phyloP scores from a whole-genome alignment of 2,797 vertebrate genomes.

The Discoglossus pictus region DNA sequence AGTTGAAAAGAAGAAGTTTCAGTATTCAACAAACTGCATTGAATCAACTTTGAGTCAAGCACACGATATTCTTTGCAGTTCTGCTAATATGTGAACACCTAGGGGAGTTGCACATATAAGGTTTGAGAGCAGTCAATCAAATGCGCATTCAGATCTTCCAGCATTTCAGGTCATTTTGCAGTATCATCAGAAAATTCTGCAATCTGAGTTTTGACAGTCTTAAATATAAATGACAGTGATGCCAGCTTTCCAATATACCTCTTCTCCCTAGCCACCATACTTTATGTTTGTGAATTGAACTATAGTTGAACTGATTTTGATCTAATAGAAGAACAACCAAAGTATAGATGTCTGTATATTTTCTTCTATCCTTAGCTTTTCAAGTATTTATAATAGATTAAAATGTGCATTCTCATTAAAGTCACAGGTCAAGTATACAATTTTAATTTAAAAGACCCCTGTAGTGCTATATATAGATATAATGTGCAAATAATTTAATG shows the following conservation, averaged over 20 bases:
- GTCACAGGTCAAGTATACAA: too few species aligned
- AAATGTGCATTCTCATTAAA: too few species aligned
- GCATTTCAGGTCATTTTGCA: slow-evolving; percentile 37
- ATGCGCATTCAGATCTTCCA: slow-evolving; percentile 33
- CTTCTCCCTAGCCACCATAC: slow-evolving; percentile 26
- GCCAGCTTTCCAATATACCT: slow-evolving; percentile 31
- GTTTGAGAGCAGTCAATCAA: slow-evolving; percentile 43
- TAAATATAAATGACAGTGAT: slow-evolving; percentile 37
- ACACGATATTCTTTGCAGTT: slow-evolving; percentile 19
- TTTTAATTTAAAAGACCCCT: too few species aligned
- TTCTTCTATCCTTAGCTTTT: too few species aligned
- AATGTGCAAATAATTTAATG: too few species aligned
- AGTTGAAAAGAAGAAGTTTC: slow-evolving; percentile 7
- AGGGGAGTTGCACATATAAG: slow-evolving; percentile 21
- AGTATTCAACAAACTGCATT: slow-evolving; percentile 6
- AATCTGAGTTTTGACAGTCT: slow-evolving; percentile 41
- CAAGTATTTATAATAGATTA: too few species aligned
- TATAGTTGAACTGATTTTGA: slow-evolving; percentile 8
- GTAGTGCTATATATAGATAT: too few species aligned
- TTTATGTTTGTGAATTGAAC: slow-evolving; percentile 34
- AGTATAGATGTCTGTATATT: neutral
- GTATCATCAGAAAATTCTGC: slow-evolving; percentile 35
- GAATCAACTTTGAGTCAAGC: slow-evolving; percentile 32
- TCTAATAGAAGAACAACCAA: slow-evolving; percentile 1
- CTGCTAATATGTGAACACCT: slow-evolving; percentile 31